Evolutionary conservation across 2,888 invertebrate genomes (phyloP), one percentile per base, ranked within the genome.

Genomic region (Patella ulyssiponensis): DNA sequence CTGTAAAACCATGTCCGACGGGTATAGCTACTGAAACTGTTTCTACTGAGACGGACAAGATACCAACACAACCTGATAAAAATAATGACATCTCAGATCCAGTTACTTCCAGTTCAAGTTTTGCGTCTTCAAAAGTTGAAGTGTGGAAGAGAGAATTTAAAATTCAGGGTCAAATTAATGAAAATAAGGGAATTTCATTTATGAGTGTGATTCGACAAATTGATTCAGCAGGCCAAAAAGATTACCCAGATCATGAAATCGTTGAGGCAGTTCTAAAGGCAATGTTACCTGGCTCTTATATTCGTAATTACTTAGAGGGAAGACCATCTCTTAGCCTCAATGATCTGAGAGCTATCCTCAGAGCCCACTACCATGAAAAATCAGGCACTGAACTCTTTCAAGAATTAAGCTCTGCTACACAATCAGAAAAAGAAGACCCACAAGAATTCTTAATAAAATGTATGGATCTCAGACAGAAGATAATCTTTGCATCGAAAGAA

Each of bases 301-400:
- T 58, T 15, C 58, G 20, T 15, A 58, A 58, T 58, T 58, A 58
- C 58, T 20, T 58, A 15, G 58, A 58, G 20, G 58, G 58, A 14
- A 58, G 58, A 58, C n/a, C 17, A 9, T 9, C 9, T 9, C 20
- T 58, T 17, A 58, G n/a, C 17, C 17, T 58, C 7, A 58, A 20
- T 58, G 58, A n/a, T 9, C 11, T 58, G 20, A 58, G 58, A 17
- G 58, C n/a, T 15, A 58, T 64, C 64, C 58, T 64, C 23, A 23
- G 64, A 23, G 64, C 64, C 3, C 64, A 64, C 11, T 64, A 64
- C 20, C n/a, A 64, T 20, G 64, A 64, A 64, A 64, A 64, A 23
- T 64, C 64, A 20, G 64, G 64, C 11, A 64, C 23, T 64, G 64
- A 64, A 64, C 64, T 64, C 12, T 64, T 64, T 23, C n/a, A 64